phyloP scores from a whole-genome alignment of 2,888 invertebrate genomes.

The Papilio protenor region DNA sequence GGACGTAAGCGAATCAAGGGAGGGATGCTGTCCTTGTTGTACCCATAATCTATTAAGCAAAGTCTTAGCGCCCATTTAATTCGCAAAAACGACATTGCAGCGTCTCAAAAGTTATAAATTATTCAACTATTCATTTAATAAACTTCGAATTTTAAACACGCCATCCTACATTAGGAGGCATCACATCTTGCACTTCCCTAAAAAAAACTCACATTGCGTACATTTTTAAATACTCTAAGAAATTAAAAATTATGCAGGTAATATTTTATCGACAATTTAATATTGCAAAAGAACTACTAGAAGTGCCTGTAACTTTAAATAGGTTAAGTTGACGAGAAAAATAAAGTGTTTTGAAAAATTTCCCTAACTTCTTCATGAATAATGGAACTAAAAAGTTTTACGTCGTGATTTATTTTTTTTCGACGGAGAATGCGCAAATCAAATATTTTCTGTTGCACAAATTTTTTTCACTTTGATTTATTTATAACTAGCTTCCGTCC shows the following conservation, averaged over 20 bases:
- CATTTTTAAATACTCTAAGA: neutral
- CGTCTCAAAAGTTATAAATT: neutral
- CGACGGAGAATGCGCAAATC: neutral
- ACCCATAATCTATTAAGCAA: neutral
- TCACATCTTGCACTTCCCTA: neutral
- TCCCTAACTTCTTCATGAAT: constrained; percentile 37
- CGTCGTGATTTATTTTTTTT: constrained; percentile 6
- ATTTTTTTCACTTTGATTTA: neutral
- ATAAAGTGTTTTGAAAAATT: constrained; percentile 6
- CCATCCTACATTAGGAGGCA: neutral
- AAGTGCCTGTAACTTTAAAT: constrained; percentile 23
- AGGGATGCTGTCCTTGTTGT: too few relatives aligned
- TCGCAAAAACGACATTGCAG: neutral
- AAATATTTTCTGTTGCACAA: neutral
- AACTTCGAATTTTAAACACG: neutral
- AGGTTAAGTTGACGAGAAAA: constrained; percentile 13
- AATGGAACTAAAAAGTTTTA: constrained; percentile 28
- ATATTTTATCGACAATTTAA: neutral
- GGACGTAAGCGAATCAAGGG: neutral
- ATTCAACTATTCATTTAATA: neutral
- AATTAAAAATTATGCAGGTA: neutral
- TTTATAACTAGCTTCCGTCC: too few relatives aligned
- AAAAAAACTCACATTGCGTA: neutral
- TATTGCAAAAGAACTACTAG: constrained; percentile 4
- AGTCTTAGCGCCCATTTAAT: neutral